Base-by-base conservation (phyloP, 2,888 invertebrate species). In the Clunio marinus region DNA sequence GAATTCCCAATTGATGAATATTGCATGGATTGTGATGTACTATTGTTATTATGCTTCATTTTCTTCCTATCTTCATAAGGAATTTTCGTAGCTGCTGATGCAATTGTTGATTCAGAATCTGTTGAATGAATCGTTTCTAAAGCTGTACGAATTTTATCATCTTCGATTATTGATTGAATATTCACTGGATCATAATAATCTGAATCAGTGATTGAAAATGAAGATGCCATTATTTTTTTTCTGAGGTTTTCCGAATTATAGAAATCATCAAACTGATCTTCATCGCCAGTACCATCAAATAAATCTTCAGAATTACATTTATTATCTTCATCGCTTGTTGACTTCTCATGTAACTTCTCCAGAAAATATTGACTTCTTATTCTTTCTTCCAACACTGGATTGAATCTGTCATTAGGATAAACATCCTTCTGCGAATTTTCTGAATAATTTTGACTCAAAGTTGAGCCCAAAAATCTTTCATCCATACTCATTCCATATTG, bases 81-180 rank as follows among this genome's bases (percentile, higher is more conserved):
- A 22, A 78, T 77, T 71, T 76, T 78, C 0, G 77, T 77, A 13
- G 74, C 76, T 1, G 77, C 77, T 4, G 77, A 77, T 1, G 76
- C 73, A 70, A 76, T 76, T 0, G 78, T 77, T 0, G 78, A 77
- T 70, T 79, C 78, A 0, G 77, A 77, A 70, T 77, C 78, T 1
- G 76, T 75, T 3, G 78, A 77, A 15, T 76, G 74, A 2, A 74
- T 74, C 51, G 73, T 71, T 5, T 74, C 74, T 67, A 78, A 70
- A 1, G 76, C 76, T 1, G 78, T 78, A 46, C 74, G 74, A 22
- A 78, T 72, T 58, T 76, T 74, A 32, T 75, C 75, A 68, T 78
- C 77, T 17, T 70, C 71, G 1, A 70, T 71, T 1, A 71, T 60
- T 4, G 69, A 69, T 27, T 68, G 69, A 20, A 32, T 55, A 4